Evolutionary conservation across 1,140 invertebrate species (phyloP), one percentile per base, ranked within the genome.

Genomic region (Doryteuthis pealeii): DNA sequence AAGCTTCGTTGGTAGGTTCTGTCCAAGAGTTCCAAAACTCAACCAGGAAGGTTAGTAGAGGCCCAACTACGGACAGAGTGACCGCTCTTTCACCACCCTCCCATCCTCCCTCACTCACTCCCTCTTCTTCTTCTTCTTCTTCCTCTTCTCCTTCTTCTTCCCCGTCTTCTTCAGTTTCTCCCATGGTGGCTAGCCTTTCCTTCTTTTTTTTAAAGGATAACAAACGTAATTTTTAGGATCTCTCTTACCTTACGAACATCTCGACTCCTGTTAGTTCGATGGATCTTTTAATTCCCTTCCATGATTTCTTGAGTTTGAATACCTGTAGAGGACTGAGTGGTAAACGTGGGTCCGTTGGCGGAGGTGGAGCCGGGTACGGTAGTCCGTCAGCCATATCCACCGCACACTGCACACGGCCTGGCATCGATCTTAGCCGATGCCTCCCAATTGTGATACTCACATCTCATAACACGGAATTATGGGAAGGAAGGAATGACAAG

Each of bases 231-330:
- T n/a, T n/a, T n/a, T n/a, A n/a, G n/a, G n/a, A n/a, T n/a, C 1
- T 15, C 15, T 40, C 77, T 78, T 79, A 86, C 85, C 83, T 82
- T 67, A 86, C 80, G 75, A 86, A 83, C 85, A 86, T 85, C 73
- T 86, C 85, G 2, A 86, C 82, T 32, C 85, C 85, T 22, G 85
- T 85, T 45, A 80, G 73, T 73, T 83, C 83, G 75, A 86, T 79
- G 66, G 80, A 80, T 71, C 85, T 66, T 78, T 85, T 86, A 74
- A 86, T 83, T 33, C 84, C 85, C 80, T 86, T 86, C 85, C 85
- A 86, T 49, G 83, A 85, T 79, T 85, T 86, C 75, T 86, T 81
- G 18, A 86, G 73, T 76, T 85, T 85, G 74, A 85, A 86, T 54
- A 86, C 81, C 77, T 86, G 83, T 78, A 83, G 77, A 35, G 84